phyloP scores from a whole-genome alignment of 2,113 vertebrate species.

The Nycticorax nycticorax region DNA sequence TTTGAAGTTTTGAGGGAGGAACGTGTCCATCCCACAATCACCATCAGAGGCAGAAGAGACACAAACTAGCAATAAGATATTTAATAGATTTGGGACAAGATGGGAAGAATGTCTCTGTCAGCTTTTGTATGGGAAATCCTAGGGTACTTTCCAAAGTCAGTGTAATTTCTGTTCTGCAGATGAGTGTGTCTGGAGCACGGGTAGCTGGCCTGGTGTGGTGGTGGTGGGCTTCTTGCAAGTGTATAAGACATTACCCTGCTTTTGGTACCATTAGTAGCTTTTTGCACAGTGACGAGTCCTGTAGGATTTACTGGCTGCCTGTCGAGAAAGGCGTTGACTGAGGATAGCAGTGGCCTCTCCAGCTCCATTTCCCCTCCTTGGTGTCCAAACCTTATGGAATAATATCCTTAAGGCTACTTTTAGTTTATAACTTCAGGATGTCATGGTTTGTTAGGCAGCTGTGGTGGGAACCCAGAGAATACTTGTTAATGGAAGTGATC shows the following conservation, averaged over 20 bases:
- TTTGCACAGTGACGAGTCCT: neutral
- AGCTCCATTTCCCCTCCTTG: neutral
- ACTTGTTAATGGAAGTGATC: neutral
- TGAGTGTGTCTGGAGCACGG: neutral
- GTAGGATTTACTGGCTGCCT: neutral
- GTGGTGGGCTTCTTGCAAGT: neutral
- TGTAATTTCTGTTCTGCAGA: neutral
- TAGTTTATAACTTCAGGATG: neutral
- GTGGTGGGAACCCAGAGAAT: neutral
- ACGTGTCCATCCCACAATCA: neutral
- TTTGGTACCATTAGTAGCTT: neutral
- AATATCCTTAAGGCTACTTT: neutral
- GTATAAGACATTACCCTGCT: neutral
- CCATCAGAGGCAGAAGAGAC: neutral
- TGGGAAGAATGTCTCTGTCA: neutral
- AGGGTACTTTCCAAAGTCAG: neutral
- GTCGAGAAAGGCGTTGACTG: neutral
- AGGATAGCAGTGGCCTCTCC: neutral
- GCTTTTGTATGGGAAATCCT: neutral
- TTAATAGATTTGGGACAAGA: neutral
- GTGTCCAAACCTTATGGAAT: neutral
- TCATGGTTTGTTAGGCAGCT: neutral
- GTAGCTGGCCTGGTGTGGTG: neutral
- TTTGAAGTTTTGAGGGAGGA: neutral
- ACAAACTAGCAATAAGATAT: neutral